Percentiles rank a stretch among this genome's conserved stretches.
phyloP scores from a whole-genome alignment of 1,140 invertebrate genomes.

The Meteorus sp. region DNA sequence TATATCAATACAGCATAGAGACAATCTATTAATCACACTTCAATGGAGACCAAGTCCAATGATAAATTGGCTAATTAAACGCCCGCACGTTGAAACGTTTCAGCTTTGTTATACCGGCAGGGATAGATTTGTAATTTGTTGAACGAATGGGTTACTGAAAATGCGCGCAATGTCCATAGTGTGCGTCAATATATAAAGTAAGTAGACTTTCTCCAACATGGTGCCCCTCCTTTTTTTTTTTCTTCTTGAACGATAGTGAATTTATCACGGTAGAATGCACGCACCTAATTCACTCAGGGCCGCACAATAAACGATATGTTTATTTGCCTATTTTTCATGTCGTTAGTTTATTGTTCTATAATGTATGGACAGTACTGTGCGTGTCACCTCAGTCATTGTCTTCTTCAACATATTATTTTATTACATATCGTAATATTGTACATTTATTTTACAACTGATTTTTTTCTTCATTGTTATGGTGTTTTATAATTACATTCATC shows the following conservation, averaged over 20 bases:
- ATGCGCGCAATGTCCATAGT: slow-evolving; percentile 46
- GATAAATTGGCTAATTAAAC: background rate
- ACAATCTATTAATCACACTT: background rate
- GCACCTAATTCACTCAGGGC: slow-evolving; percentile 54
- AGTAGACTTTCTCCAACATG: slow-evolving; percentile 54
- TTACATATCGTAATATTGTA: no score
- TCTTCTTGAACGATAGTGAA: slow-evolving; percentile 36
- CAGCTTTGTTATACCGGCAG: background rate
- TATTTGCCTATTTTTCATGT: no score
- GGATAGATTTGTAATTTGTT: slow-evolving; percentile 42
- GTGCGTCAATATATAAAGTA: slow-evolving; percentile 54
- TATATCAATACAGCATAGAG: no score
- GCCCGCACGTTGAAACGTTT: background rate
- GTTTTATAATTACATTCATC: background rate
- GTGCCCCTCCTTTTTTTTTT: slow-evolving; percentile 18
- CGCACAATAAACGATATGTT: slow-evolving; percentile 36
- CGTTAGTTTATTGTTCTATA: no score
- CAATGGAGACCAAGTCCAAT: background rate
- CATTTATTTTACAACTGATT: no score
- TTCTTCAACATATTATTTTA: no score
- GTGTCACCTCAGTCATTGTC: no score
- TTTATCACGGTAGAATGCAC: slow-evolving; percentile 56
- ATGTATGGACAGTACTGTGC: no score
- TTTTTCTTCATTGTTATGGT: background rate
- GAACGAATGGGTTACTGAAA: slow-evolving; percentile 47